phyloP scores from a whole-genome alignment of 2,113 vertebrate genomes.

The Stigmatopora nigra region DNA sequence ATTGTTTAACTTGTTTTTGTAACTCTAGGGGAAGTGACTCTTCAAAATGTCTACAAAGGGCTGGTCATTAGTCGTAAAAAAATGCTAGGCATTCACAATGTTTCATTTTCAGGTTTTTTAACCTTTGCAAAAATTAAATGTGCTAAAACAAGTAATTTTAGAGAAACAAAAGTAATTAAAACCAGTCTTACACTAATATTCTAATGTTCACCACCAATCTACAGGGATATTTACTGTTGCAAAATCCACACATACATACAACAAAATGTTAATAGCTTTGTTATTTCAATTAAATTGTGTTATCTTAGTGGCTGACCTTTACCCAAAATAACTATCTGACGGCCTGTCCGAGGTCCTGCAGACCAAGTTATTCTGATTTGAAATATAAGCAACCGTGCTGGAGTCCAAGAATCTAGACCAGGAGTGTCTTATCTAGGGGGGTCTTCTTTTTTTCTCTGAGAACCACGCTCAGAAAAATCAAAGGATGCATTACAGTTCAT shows the following conservation, averaged over 20 bases:
- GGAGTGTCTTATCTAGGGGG: no score
- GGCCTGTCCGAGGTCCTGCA: neutral
- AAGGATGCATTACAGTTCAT: no score
- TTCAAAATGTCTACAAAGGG: no score
- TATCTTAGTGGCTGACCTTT: neutral
- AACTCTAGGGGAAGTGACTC: no score
- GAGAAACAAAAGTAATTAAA: neutral
- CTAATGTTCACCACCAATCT: neutral
- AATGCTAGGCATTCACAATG: neutral
- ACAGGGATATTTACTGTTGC: neutral
- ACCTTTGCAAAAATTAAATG: neutral
- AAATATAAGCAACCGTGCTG: constrained; percentile 41
- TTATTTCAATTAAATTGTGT: constrained; percentile 1
- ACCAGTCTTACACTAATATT: neutral
- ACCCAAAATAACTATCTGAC: neutral
- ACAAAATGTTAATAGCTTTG: neutral
- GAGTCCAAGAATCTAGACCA: constrained; percentile 23
- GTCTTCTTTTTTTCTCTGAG: no score
- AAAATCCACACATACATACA: neutral
- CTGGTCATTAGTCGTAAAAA: no score
- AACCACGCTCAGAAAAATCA: no score
- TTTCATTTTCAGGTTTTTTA: neutral
- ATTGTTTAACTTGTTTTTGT: no score
- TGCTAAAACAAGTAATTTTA: neutral
- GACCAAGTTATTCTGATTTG: constrained; percentile 13